phyloP scores from a whole-genome alignment of 2,113 vertebrate genomes.

The Neogale vison region DNA sequence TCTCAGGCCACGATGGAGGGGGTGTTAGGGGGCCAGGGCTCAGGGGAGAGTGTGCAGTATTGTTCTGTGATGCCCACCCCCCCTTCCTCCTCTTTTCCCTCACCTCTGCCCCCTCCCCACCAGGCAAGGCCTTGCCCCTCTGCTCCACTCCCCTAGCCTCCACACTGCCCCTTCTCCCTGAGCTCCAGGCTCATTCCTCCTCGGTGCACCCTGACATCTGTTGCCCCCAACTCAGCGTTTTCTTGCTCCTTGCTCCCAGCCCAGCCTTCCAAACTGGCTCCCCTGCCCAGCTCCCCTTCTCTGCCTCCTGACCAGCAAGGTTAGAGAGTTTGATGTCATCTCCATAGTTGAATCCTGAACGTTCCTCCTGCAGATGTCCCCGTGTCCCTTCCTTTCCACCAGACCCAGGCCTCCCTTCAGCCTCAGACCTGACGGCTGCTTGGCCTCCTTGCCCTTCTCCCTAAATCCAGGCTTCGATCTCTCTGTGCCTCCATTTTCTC shows the following conservation, averaged over 20 bases:
- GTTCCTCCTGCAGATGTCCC: neutral
- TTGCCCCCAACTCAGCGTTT: neutral
- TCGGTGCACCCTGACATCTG: neutral
- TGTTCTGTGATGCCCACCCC: neutral
- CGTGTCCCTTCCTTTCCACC: neutral
- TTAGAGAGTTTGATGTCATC: neutral
- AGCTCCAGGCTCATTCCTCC: neutral
- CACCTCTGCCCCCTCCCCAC: fast-evolving
- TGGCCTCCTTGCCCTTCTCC: neutral
- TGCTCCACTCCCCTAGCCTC: neutral
- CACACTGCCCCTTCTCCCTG: neutral
- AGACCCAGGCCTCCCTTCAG: neutral
- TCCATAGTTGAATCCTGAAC: neutral
- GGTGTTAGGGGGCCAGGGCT: neutral
- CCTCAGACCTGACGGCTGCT: neutral
- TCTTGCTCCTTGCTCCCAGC: neutral
- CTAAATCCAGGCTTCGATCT: neutral
- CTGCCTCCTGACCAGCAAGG: no score
- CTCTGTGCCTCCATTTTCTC: neutral
- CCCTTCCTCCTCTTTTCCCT: neutral
- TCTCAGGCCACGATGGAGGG: neutral
- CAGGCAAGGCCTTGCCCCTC: neutral
- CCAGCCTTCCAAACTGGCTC: neutral
- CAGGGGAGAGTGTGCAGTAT: neutral
- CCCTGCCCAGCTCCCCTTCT: neutral